These are phyloP conservation scores for Ormia ochracea DNA, from an alignment of 2,888 invertebrate species.

Conservation along the genomic window DNA sequence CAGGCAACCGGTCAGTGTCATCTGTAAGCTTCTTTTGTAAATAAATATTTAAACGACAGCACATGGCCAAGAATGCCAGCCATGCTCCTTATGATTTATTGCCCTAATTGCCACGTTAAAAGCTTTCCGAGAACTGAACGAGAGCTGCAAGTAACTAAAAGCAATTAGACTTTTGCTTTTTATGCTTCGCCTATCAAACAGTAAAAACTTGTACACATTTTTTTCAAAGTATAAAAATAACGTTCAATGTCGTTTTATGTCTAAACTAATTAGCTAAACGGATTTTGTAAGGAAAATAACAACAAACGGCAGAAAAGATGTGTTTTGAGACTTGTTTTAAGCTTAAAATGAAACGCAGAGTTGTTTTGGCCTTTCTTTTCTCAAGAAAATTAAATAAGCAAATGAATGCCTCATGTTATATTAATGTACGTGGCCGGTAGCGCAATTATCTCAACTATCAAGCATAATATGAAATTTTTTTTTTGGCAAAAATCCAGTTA, in stretches of 20 bases:
- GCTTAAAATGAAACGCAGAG: neutral
- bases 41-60: neutral
- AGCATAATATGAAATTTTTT: too few species aligned
- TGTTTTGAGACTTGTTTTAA: neutral
- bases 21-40: neutral
- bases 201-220: neutral
- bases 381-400: neutral
- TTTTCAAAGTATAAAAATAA: neutral
- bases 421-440: neutral
- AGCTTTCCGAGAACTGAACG: conserved; percentile 21
- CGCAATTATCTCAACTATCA: neutral
- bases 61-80: conserved; percentile 29
- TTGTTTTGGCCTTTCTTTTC: neutral
- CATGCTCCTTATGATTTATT: conserved; percentile 46
- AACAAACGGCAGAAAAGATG: neutral
- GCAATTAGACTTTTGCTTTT: conserved; percentile 46
- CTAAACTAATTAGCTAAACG: conserved; percentile 58
- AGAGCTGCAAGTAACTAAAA: conserved; percentile 31
- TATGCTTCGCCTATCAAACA: conserved; percentile 33
- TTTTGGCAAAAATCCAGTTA: neutral
- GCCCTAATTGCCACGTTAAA: conserved; percentile 10
- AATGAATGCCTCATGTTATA: neutral
- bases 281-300: conserved; percentile 25
- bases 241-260: conserved; percentile 11
- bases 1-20: conserved; percentile 8